Evolutionary conservation across 2,888 invertebrate species (phyloP).

Genomic region (Rotaria socialis): DNA sequence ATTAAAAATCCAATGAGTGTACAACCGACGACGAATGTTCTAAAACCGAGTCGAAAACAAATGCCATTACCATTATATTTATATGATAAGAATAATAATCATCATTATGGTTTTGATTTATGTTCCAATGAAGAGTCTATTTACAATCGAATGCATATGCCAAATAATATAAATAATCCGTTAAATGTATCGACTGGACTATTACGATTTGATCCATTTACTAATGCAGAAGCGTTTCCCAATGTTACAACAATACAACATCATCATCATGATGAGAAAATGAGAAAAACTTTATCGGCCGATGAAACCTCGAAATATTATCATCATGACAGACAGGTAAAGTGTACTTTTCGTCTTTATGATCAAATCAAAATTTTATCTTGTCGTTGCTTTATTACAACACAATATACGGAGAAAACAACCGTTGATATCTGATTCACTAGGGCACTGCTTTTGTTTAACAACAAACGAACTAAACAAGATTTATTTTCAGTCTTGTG

Average conservation of each 20-base stretch:
- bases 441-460: no score
- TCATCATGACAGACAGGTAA: not conserved
- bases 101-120: not conserved
- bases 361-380: no score
- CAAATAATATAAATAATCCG: not conserved
- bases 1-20: slow-evolving; percentile 10
- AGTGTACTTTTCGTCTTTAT: no score
- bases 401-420: no score
- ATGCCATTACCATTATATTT: not conserved
- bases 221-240: not conserved
- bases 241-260: not conserved
- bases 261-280: not conserved
- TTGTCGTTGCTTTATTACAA: no score
- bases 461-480: no score
- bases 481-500: no score
- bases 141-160: not conserved
- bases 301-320: not conserved
- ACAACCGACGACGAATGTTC: not conserved
- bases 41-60: not conserved
- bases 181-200: not conserved
- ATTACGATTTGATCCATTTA: not conserved
- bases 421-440: no score
- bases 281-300: not conserved
- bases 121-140: not conserved
- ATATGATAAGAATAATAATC: not conserved